Base-by-base conservation (phyloP, 2,797 vertebrate species). In the Melanitta fusca region DNA sequence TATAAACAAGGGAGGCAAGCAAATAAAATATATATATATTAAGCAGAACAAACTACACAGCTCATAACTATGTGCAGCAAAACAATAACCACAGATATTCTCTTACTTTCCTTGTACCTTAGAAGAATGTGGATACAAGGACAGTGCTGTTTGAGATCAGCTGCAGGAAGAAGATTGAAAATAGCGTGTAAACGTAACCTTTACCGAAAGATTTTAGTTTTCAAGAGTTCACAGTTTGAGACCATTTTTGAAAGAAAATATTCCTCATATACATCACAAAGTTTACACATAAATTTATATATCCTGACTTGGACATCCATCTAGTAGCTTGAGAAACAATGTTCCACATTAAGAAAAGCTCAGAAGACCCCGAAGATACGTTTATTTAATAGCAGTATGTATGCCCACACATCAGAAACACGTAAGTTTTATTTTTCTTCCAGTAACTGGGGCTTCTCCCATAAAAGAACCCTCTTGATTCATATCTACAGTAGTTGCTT, bases 21-120 rank as follows among this genome's bases (percentile, higher is more conserved):
- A 87, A 95, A 88, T 32, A 72, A 77, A 79, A 51, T 51, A 64
- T 3, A 64, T 61, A 0, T 20, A 75, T 13, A 51, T 73, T 86
- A 93, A 85, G 60, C 43, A 75, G 47, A 84, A 94, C 65, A 69
- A 93, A 73, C 27, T 36, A 90, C 17, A 89, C 11, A 64, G 64
- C 43, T 86, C 71, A 88, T 56, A 88, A 80, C 7, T 30, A 39
- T 22, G 13, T 75, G 34, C 71, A 85, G 41, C 54, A 84, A 89
- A 68, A 66, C 51, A 90, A 79, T 36, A 56, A 91, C 21, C 30
- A 45, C 56, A 84, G 13, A 90, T 13, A 4, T 57, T 86, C 28
- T 93, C 83, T 93, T 94, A 95, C 79, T 94, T 94, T 82, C 78
- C 80, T 90, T 93, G 71, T 34, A 95, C 74, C 66, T 87, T 80